phyloP scores from a whole-genome alignment of 2,797 vertebrate species.

The Heteromormyrus szaboi region DNA sequence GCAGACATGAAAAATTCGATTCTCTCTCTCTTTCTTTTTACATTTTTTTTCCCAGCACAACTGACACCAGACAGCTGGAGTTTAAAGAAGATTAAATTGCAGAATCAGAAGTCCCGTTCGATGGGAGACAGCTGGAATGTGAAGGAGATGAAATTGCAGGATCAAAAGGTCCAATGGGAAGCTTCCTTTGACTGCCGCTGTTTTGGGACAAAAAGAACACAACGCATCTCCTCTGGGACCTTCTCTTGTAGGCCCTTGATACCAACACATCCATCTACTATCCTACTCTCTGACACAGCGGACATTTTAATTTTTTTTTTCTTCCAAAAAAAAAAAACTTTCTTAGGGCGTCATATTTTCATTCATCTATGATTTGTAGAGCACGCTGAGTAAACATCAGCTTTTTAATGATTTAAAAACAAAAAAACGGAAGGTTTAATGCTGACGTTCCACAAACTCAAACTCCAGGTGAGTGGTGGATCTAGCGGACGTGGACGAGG shows the following conservation, averaged over 20 bases:
- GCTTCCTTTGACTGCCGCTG: neutral
- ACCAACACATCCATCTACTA: neutral
- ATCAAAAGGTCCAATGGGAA: neutral
- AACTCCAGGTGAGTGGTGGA: neutral
- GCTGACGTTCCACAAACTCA: neutral
- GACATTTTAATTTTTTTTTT: neutral
- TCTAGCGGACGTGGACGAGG: neutral
- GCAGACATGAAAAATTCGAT: conserved; percentile 9
- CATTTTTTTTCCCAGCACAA: neutral
- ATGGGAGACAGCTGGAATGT: conserved; percentile 4
- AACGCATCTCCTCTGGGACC: neutral
- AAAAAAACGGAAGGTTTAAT: neutral
- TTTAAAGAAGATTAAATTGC: conserved; percentile 9
- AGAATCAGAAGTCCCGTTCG: neutral
- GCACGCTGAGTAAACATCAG: neutral
- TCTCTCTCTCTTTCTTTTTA: neutral
- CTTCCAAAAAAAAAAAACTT: neutral
- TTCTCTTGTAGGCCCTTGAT: neutral
- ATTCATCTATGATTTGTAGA: neutral
- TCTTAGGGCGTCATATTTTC: neutral
- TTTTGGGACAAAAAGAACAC: neutral
- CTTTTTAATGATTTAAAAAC: neutral
- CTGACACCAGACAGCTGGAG: conserved; percentile 5
- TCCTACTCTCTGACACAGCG: neutral
- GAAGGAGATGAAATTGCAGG: neutral